A percentile compares a stretch with the other conserved stretches of the same genome.
Conservation (phyloP, 2,113 vertebrate species). For the Myotis yumanensis region DNA sequence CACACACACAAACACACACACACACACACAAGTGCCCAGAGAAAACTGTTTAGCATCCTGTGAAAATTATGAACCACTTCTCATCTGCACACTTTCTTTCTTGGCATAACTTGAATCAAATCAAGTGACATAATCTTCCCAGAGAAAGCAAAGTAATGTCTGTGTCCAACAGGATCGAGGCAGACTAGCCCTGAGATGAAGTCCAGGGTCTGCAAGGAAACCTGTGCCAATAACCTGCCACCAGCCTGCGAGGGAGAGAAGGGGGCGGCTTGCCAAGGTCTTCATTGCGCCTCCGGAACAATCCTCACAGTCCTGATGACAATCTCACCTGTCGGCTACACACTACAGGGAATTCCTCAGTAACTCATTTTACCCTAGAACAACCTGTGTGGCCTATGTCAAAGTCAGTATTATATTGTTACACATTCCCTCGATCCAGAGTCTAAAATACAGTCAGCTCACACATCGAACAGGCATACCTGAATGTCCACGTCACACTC, state of each 20-base stretch:
- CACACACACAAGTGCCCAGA: not conserved
- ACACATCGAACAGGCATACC: not conserved
- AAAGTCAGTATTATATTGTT: not conserved
- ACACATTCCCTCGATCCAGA: not conserved
- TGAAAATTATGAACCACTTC: slow-evolving; percentile 62
- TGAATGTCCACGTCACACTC: not conserved
- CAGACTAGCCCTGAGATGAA: not conserved
- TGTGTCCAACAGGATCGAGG: not conserved
- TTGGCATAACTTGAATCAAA: slow-evolving; percentile 48
- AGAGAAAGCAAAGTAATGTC: not conserved
- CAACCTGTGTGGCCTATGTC: not conserved
- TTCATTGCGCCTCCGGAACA: not conserved
- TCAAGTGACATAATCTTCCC: slow-evolving; percentile 19
- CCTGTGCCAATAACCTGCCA: not conserved
- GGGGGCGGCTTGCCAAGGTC: not conserved
- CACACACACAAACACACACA: too few species aligned
- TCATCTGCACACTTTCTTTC: slow-evolving; percentile 43
- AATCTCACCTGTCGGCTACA: not conserved
- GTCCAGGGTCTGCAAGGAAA: not conserved
- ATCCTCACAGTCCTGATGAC: not conserved
- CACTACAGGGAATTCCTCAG: not conserved
- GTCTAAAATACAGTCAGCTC: not conserved
- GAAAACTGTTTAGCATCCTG: slow-evolving; percentile 44
- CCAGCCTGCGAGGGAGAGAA: too few species aligned
- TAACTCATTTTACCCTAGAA: slow-evolving; percentile 24